Evolutionary conservation across 2,888 invertebrate genomes (phyloP), one percentile per base, ranked within the genome.

Genomic region (Toxonevra muliebris): DNA sequence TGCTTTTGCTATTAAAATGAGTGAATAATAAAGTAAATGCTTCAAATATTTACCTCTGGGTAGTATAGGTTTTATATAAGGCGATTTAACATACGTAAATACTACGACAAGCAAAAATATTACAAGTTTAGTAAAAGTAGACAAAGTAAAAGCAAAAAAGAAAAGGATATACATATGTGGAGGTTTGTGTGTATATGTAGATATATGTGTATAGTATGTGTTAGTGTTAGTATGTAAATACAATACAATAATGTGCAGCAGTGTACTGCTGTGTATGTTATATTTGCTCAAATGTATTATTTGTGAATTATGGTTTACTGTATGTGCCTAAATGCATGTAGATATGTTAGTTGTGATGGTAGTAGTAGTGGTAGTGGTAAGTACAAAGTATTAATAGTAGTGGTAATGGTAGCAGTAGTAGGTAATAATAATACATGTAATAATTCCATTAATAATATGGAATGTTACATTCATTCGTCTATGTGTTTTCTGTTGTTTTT

Each of bases 191-290:
- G 42, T 66, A 1, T 57, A 45, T 57, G 55, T 55, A 66, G 63
- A 54, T 48, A 20, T 52, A 43, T 66, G 59, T 61, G 59, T 61
- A 58, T 61, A 65, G 43, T 64, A 55, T 48, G 63, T 59, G 54
- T 55, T 50, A 17, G 61, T 67, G 54, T 55, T 20, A 42, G 62
- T 13, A 53, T 43, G 15, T 54, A 48, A 48, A 30, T 30, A 30
- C 30, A 30, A 30, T 30, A 30, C 30, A 30, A 30, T 30, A 30
- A 30, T 30, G 30, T 30, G 43, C 30, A 13, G 41, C 52, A 1
- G 8, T 19, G 40, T 52, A 11, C n/a, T 17, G 10, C 52, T 17
- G 54, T 55, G 43, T n/a, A n/a, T 45, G 54, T 59, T 59, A 50
- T 4, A 30, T 30, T 7, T 4, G 30, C 30, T 30, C 30, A 30